Conservation (phyloP, 2,888 invertebrate species). For the Nephrotoma guestfalica region DNA sequence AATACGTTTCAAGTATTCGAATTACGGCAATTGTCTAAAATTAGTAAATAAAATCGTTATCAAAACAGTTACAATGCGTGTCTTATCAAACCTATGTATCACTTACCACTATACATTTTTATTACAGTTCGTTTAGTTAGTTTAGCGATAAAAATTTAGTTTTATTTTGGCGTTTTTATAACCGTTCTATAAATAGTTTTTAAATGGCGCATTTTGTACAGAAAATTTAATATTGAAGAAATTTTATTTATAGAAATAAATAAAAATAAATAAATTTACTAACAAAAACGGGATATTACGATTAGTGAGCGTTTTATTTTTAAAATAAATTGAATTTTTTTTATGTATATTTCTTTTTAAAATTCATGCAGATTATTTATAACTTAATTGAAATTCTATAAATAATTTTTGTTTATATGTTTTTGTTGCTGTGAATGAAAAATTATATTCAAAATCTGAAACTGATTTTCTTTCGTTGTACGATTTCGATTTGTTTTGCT, state of each 20-base stretch:
- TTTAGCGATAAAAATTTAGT: not conserved
- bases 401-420: not conserved
- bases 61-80: not conserved
- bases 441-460: not conserved
- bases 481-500: not conserved
- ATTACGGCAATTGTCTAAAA: not conserved
- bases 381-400: not conserved
- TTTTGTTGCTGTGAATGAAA: not conserved
- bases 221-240: not conserved
- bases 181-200: not conserved
- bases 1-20: not conserved
- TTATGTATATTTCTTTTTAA: not conserved
- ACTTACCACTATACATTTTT: not conserved
- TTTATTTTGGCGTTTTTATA: not conserved
- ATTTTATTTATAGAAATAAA: not conserved
- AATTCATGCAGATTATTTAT: not conserved
- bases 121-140: not conserved
- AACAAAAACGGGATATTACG: conserved; percentile 6
- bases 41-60: not conserved
- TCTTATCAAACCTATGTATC: not conserved
- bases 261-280: not conserved
- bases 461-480: not conserved
- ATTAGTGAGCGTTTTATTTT: conserved; percentile 6
- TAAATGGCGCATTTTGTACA: not conserved
- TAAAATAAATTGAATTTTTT: not conserved